Conservation (phyloP, 2,888 invertebrate species). For the Dasypolia templi region DNA sequence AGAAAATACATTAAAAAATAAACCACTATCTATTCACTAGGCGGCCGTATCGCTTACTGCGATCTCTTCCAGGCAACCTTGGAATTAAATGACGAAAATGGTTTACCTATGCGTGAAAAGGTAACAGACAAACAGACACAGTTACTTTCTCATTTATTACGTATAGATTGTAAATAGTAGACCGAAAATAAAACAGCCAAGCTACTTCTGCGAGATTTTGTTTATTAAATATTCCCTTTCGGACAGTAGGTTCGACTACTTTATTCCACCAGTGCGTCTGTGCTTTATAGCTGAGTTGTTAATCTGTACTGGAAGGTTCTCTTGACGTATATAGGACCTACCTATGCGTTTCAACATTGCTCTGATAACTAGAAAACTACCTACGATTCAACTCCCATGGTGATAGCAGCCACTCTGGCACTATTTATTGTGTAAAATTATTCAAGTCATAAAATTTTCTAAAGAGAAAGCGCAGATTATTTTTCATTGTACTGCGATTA, state of each 20-base stretch:
- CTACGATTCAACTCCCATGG: background rate
- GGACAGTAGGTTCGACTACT: background rate
- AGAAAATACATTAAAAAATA: background rate
- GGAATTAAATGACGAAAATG: too few species aligned
- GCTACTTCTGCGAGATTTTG: constrained; percentile 14
- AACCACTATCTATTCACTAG: background rate
- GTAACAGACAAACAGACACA: too few species aligned
- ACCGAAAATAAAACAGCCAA: constrained; percentile 29
- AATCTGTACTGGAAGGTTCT: too few species aligned
- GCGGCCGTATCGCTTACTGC: too few species aligned
- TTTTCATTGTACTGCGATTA: too few species aligned
- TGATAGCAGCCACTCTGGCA: background rate
- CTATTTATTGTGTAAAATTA: constrained; percentile 18
- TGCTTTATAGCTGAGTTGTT: too few species aligned
- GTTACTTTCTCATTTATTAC: background rate
- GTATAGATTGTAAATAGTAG: background rate
- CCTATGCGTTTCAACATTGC: constrained; percentile 2
- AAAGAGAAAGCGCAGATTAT: background rate
- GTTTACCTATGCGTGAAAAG: too few species aligned
- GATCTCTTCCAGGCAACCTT: too few species aligned
- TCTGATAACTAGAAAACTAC: background rate
- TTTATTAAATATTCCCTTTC: constrained; percentile 4
- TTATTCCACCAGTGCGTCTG: too few species aligned
- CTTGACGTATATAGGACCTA: too few species aligned
- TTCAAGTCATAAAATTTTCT: background rate